These are phyloP conservation scores for Antennarius striatus DNA, from an alignment of 2,113 vertebrate genomes.

Conservation along the genomic window DNA sequence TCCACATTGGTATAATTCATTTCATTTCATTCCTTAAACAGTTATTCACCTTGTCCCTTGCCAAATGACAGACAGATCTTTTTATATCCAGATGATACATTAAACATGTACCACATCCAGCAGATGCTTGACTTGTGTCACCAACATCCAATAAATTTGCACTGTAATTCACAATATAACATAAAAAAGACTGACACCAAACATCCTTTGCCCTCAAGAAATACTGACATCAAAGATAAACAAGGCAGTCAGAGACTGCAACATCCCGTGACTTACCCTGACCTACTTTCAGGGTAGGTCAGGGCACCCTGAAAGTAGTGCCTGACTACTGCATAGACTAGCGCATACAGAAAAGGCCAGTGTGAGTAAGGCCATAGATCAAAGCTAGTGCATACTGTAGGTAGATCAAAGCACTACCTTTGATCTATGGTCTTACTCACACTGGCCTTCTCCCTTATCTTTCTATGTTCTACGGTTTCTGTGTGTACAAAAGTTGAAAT, in stretches of 20 bases:
- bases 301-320: too few relatives aligned
- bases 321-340: too few relatives aligned
- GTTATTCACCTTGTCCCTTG: slow-evolving; percentile 58
- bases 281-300: too few relatives aligned
- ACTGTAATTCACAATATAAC: slow-evolving; percentile 31
- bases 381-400: too few relatives aligned
- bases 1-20: slow-evolving; percentile 53
- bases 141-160: slow-evolving; percentile 30
- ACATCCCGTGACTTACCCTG: too few relatives aligned
- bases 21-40: slow-evolving; percentile 63
- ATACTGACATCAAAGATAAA: slow-evolving; percentile 22
- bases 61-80: slow-evolving; percentile 41
- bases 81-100: slow-evolving; percentile 59
- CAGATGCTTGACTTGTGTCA: slow-evolving; percentile 45
- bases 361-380: too few relatives aligned
- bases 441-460: too few relatives aligned
- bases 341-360: too few relatives aligned
- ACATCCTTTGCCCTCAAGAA: slow-evolving; percentile 34
- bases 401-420: too few relatives aligned
- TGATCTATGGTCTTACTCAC: too few relatives aligned
- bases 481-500: too few relatives aligned
- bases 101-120: slow-evolving; percentile 54
- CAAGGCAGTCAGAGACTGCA: slow-evolving; percentile 16
- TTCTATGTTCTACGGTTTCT: too few relatives aligned
- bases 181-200: slow-evolving; percentile 42